phyloP scores from a whole-genome alignment of 1,140 invertebrate species.

The Drosophila leontia region DNA sequence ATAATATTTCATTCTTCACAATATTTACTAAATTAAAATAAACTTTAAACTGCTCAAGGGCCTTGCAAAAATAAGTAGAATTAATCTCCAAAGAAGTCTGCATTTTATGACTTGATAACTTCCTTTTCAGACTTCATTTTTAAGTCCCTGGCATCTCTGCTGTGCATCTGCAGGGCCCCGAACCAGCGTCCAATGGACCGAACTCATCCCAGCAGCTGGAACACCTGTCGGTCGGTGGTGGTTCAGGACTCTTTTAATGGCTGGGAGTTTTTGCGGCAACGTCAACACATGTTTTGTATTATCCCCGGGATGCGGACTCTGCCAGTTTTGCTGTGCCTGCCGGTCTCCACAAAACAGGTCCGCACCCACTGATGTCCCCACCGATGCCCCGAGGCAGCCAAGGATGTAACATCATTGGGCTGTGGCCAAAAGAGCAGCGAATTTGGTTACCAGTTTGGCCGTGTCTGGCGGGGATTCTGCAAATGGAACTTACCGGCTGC shows the following conservation, averaged over 20 bases:
- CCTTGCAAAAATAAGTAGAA: neutral
- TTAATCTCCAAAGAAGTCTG: neutral
- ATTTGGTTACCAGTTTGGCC: conserved; percentile 33
- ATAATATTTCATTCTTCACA: too few species aligned
- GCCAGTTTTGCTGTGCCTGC: conserved; percentile 4
- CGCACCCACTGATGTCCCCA: conserved; percentile 21
- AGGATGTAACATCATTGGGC: conserved; percentile 29
- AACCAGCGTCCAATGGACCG: neutral
- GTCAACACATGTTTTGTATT: conserved; percentile 72
- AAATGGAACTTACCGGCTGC: conserved; percentile 18
- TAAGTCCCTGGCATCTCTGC: conserved; percentile 25
- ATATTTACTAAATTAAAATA: neutral
- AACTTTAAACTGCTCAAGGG: neutral
- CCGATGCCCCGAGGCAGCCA: conserved; percentile 24
- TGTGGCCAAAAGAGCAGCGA: conserved; percentile 38
- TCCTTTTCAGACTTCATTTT: neutral
- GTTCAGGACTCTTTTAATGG: conserved; percentile 27
- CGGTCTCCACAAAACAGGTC: conserved; percentile 16
- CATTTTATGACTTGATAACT: neutral
- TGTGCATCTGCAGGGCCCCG: conserved; percentile 17
- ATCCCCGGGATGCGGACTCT: conserved; percentile 39
- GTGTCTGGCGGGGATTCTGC: conserved; percentile 16
- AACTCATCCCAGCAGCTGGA: conserved; percentile 24
- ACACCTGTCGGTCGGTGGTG: conserved; percentile 37
- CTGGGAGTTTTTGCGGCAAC: conserved; percentile 65